These are phyloP conservation scores for Alca torda DNA, from an alignment of 2,797 vertebrate species.

Conservation along the genomic window DNA sequence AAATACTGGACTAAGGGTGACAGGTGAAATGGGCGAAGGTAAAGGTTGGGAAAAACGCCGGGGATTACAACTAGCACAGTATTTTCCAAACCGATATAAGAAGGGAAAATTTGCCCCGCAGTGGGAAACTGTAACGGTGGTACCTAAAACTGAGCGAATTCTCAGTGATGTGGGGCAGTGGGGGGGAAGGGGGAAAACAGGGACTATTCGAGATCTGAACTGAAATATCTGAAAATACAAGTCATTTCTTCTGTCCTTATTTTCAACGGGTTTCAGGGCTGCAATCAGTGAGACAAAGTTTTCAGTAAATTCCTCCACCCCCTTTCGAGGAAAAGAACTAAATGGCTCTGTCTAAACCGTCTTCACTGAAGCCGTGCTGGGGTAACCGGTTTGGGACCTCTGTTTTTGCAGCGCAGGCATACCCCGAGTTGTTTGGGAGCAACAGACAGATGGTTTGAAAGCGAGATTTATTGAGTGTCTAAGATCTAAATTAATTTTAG, in stretches of 20 bases:
- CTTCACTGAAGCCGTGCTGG: background rate
- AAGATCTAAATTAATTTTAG: conserved; percentile 48
- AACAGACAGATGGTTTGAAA: conserved; percentile 44
- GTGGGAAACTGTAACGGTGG: fast-evolving
- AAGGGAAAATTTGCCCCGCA: background rate
- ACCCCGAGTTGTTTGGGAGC: background rate
- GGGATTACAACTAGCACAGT: background rate
- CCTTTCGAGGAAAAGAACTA: background rate
- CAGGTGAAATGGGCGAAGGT: background rate
- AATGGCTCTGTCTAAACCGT: background rate
- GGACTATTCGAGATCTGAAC: background rate
- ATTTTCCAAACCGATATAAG: background rate
- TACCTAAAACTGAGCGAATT: background rate
- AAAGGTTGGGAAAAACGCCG: background rate
- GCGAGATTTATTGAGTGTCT: conserved; percentile 51
- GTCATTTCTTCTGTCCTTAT: background rate
- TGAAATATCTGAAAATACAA: background rate
- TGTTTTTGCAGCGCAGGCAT: conserved; percentile 24
- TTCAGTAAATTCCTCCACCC: background rate
- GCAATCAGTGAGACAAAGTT: background rate
- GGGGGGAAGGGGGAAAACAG: background rate
- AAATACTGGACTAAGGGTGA: background rate
- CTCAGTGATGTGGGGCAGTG: background rate
- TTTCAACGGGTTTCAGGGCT: background rate
- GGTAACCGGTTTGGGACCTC: background rate